These are phyloP conservation scores for Candoia aspera DNA, from an alignment of 2,113 vertebrate species.

Conservation along the genomic window DNA sequence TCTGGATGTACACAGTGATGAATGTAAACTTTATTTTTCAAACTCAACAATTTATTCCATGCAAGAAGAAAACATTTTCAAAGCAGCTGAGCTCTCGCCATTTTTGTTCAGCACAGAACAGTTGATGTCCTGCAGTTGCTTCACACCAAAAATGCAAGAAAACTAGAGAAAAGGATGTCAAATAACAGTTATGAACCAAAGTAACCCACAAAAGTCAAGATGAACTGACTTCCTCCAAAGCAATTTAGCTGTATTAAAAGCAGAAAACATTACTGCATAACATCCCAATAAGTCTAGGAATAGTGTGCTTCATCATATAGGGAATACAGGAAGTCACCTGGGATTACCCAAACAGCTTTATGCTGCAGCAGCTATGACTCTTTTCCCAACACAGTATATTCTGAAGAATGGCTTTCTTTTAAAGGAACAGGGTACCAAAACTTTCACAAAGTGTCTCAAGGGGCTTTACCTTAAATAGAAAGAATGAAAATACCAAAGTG, in stretches of 20 bases:
- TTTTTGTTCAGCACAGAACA: constrained; percentile 9
- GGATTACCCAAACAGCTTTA: accelerated
- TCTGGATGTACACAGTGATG: accelerated
- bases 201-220: neutral
- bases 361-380: constrained; percentile 43
- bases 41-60: too few species aligned
- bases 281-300: neutral
- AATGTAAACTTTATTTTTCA: neutral
- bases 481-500: neutral
- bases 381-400: constrained; percentile 15
- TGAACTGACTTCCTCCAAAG: accelerated
- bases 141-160: neutral
- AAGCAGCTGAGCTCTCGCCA: neutral
- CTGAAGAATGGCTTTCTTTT: constrained; percentile 65
- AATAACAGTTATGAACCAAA: neutral
- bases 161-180: accelerated
- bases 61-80: neutral
- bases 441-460: neutral
- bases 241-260: accelerated
- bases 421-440: constrained; percentile 29
- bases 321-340: accelerated
- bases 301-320: neutral
- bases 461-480: neutral
- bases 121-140: neutral
- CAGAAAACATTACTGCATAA: neutral